Base-by-base conservation (phyloP, 2,888 invertebrate genomes). In the Phyllotreta cruciferae region DNA sequence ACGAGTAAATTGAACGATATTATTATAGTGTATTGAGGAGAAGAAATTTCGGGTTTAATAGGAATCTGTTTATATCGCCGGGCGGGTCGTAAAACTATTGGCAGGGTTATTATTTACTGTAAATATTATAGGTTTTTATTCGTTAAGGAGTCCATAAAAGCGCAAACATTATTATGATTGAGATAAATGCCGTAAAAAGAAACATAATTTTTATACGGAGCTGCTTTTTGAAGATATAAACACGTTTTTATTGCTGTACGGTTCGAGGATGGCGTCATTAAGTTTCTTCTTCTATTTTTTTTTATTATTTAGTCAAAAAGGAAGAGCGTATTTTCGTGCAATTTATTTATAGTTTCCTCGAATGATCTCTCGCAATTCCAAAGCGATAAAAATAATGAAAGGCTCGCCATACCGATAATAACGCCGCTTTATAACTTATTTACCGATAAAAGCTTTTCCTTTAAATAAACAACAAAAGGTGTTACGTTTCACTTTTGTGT, bases 101-200 rank as follows among this genome's bases (percentile, higher is more conserved):
- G 24, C 24, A 11, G 47, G 47, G 47, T 24, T 11, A 47, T 47
- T 47, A 47, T 47, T 47, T 24, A 47, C 47, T 47, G 47, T 24
- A 8, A 24, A 47, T 47, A 14, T 47, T 14, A 47, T 47, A 6
- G 14, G 47, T 47, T 47, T 47, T 47, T 47, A 47, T 47, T 47
- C 47, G 7, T 14, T 47, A 6, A 47, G 24, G 42, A 42, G 44
- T 10, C 55, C 35, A 55, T 55, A 55, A 55, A 55, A 42, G 8
- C 11, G 9, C 34, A 55, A 55, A 24, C 10, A 35, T 34, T 34
- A 55, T 42, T 42, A 44, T 55, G 34, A 55, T 55, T 55, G 42
- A 55, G 55, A 55, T 42, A 55, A 55, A 55, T 42, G 24, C 55
- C 36, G 13, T 55, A 55, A 55, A 55, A 55, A 10, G 42, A 42